These are phyloP conservation scores for Ectobius pallidus DNA, from an alignment of 2,888 invertebrate species.

Conservation along the genomic window DNA sequence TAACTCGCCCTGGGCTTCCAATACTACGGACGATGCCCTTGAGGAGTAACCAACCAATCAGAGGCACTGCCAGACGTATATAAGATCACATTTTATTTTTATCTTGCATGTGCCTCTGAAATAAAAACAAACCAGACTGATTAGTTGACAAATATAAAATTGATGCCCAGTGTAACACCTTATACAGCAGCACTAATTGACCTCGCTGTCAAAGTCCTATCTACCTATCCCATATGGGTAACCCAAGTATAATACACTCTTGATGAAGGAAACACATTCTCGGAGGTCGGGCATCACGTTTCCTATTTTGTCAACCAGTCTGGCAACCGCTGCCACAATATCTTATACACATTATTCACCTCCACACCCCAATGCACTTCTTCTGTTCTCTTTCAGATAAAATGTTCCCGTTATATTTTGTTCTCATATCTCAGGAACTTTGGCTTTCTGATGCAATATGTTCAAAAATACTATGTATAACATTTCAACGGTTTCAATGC, in stretches of 20 bases:
- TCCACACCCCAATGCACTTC: conserved; percentile 21
- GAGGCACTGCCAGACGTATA: conserved; percentile 42
- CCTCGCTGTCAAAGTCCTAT: too few relatives aligned
- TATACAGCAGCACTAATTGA: neutral
- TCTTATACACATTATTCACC: conserved; percentile 29
- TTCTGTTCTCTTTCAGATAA: neutral
- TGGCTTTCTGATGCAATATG: too few relatives aligned
- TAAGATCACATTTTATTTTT: conserved; percentile 32
- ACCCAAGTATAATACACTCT: too few relatives aligned
- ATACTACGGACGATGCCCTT: conserved; percentile 36
- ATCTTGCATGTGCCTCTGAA: conserved; percentile 43
- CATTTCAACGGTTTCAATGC: too few relatives aligned
- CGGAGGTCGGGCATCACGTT: conserved; percentile 37
- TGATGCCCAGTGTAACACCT: conserved; percentile 36
- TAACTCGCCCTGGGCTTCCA: conserved; percentile 40
- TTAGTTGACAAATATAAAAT: conserved; percentile 42
- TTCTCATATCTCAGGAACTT: too few relatives aligned
- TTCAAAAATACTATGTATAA: too few relatives aligned
- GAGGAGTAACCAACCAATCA: conserved; percentile 43
- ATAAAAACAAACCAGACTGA: conserved; percentile 42
- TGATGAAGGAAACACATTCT: too few relatives aligned
- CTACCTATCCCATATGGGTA: too few relatives aligned
- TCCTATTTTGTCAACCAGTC: conserved; percentile 42
- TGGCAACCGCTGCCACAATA: conserved; percentile 37
- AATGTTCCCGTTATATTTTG: too few relatives aligned